A percentile compares a stretch with the other conserved stretches of the same genome.
Conservation (phyloP, 2,797 vertebrate species). For the Siniperca scherzeri region DNA sequence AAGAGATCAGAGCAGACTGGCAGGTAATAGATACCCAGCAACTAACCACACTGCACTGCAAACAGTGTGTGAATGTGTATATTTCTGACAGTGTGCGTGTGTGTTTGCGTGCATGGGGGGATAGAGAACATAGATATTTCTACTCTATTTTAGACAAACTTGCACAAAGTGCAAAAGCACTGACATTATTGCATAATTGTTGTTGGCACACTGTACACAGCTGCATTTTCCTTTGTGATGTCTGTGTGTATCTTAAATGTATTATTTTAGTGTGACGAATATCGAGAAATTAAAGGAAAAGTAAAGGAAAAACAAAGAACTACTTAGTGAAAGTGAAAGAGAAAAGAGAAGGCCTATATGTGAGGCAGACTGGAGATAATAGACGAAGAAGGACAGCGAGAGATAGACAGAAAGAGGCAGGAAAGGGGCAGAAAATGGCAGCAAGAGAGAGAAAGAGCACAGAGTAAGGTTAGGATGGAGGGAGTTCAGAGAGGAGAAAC, state of each 20-base stretch:
- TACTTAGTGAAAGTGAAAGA: neutral
- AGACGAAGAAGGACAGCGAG: constrained; percentile 16
- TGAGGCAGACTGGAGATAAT: constrained; percentile 7
- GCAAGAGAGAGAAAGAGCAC: constrained; percentile 27
- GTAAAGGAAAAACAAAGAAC: neutral
- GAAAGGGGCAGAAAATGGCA: constrained; percentile 15
- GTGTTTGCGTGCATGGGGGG: constrained; percentile 27
- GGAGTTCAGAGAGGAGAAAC: constrained; percentile 55
- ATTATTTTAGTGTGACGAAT: constrained; percentile 43
- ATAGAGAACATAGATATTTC: constrained; percentile 88
- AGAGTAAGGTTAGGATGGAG: constrained; percentile 42
- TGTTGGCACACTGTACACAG: constrained; percentile 92
- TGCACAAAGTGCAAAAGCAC: constrained; percentile 89
- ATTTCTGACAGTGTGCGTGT: constrained; percentile 8
- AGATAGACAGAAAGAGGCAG: constrained; percentile 13
- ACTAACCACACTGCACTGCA: constrained; percentile 83
- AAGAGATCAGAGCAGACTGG: constrained; percentile 99
- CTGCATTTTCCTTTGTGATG: constrained; percentile 79
- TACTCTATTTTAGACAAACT: constrained; percentile 81
- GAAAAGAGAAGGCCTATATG: neutral
- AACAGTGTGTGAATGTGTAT: constrained; percentile 48
- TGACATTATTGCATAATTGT: constrained; percentile 91
- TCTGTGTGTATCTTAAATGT: constrained; percentile 6
- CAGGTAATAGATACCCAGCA: constrained; percentile 98
- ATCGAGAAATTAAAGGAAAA: constrained; percentile 12